These are phyloP conservation scores for Catharus bicknelli DNA, from an alignment of 2,113 vertebrate genomes.

Conservation along the genomic window DNA sequence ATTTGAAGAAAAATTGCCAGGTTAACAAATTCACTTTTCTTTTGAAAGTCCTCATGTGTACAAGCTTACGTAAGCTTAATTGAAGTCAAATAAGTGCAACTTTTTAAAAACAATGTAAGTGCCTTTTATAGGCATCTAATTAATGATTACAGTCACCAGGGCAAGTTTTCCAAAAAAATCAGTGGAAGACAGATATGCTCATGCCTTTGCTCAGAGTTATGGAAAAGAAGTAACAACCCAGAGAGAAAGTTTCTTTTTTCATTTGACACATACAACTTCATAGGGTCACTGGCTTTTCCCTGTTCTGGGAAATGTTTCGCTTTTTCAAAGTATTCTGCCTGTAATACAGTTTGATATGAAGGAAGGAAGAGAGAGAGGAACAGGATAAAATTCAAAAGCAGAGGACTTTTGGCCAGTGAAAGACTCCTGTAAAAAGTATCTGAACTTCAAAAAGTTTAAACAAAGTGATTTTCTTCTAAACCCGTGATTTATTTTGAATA, in stretches of 20 bases:
- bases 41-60: neutral
- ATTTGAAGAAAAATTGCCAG: constrained; percentile 9
- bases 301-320: neutral
- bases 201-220: neutral
- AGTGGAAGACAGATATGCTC: neutral
- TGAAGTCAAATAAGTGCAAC: constrained; percentile 16
- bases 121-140: neutral
- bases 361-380: neutral
- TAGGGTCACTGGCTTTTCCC: neutral
- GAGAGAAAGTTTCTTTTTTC: neutral
- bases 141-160: neutral
- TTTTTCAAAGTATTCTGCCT: neutral
- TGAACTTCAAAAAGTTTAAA: neutral
- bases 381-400: neutral
- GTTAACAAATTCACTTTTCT: constrained; percentile 2
- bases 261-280: neutral
- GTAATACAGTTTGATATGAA: neutral
- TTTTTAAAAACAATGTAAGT: neutral
- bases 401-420: neutral
- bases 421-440: neutral
- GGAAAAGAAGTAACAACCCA: neutral
- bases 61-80: constrained; percentile 23
- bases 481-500: neutral
- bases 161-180: neutral
- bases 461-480: neutral